A percentile compares a stretch with the other conserved stretches of the same genome.
Evolutionary conservation across 2,113 vertebrate species (phyloP).

Genomic region (Podilymbus podiceps): DNA sequence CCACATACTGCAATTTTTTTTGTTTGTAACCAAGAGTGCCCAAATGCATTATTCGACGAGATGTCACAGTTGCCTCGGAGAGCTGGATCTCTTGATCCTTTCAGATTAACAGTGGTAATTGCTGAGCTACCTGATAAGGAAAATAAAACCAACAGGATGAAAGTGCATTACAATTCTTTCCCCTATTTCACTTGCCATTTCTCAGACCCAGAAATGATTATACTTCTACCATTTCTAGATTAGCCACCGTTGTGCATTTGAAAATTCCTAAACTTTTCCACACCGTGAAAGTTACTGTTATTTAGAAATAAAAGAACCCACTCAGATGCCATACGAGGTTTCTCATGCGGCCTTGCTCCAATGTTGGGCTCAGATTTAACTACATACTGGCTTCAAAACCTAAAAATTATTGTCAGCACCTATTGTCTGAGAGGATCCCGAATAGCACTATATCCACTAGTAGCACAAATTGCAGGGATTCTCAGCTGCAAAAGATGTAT

Average conservation of each 20-base stretch:
- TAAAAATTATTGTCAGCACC: neutral
- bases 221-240: neutral
- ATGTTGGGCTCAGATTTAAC: fast-evolving
- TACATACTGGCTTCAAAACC: neutral
- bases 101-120: neutral
- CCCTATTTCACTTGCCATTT: neutral
- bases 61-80: neutral
- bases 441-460: neutral
- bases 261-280: neutral
- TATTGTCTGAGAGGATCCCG: neutral
- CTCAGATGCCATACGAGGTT: neutral
- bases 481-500: neutral
- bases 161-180: neutral
- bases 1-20: neutral
- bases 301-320: neutral
- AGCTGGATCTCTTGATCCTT: neutral
- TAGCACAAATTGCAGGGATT: fast-evolving
- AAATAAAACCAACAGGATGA: neutral
- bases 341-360: fast-evolving
- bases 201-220: neutral
- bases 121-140: neutral
- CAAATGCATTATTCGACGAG: neutral
- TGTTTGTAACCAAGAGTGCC: neutral
- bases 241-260: fast-evolving
- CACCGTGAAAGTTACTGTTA: too few species aligned